Conservation (phyloP, 1,140 invertebrate genomes). For the Drosophila nannoptera region DNA sequence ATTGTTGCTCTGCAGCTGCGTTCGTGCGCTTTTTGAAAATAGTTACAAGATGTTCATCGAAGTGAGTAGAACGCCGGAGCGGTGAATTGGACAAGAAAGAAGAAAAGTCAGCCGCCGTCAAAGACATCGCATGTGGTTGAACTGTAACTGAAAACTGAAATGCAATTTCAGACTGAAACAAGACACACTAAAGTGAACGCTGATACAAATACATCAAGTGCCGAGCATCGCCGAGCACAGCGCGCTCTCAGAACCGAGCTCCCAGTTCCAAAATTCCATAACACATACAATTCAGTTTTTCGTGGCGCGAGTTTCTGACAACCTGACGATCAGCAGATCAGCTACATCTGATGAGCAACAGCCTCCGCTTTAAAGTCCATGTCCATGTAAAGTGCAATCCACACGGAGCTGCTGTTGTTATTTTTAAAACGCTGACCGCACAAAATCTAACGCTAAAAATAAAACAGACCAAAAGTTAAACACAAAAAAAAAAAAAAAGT, state of each 20-base stretch:
- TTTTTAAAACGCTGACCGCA: conserved; percentile 74
- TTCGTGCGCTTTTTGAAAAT: conserved; percentile 78
- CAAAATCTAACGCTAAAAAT: conserved; percentile 63
- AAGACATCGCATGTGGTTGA: conserved; percentile 49
- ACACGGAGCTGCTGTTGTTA: conserved; percentile 64
- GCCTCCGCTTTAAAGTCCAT: conserved; percentile 30
- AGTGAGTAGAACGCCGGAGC: conserved; percentile 78
- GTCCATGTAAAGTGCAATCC: conserved; percentile 50
- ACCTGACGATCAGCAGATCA: background rate
- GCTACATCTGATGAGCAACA: background rate
- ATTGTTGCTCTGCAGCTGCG: conserved; percentile 75
- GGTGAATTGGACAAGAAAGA: conserved; percentile 60
- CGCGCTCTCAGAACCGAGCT: conserved; percentile 15
- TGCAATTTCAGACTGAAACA: conserved; percentile 35
- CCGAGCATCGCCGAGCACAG: conserved; percentile 10
- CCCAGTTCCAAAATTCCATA: conserved; percentile 19
- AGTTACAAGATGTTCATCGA: conserved; percentile 79
- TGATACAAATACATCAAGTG: conserved; percentile 18
- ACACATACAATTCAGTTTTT: conserved; percentile 3
- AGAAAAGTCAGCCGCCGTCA: conserved; percentile 45
- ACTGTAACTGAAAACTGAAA: conserved; percentile 44
- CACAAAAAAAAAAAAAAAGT: background rate
- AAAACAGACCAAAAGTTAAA: conserved; percentile 47
- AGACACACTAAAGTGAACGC: conserved; percentile 33
- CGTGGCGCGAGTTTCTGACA: conserved; percentile 23